Conservation (phyloP, 2,888 invertebrate genomes). For the Brachynemurus nebulosus region DNA sequence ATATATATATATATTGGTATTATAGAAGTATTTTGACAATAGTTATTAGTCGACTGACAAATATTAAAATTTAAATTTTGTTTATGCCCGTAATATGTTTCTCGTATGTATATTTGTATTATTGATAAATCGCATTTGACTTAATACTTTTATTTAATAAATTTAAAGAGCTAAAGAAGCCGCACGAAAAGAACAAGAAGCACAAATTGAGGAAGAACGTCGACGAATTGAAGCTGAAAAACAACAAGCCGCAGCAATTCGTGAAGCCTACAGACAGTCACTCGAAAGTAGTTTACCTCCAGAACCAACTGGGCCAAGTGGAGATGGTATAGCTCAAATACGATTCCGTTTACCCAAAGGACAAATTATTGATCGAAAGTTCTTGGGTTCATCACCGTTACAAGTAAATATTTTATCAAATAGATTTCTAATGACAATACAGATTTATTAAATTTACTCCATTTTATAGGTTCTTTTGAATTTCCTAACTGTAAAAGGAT, state of each 20-base stretch:
- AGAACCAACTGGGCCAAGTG: slow-evolving; percentile 47
- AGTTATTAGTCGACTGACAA: too few relatives aligned
- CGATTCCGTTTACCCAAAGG: slow-evolving; percentile 72
- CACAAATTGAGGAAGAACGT: slow-evolving; percentile 55
- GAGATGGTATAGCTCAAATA: slow-evolving; percentile 53
- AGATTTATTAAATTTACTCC: slow-evolving; percentile 3
- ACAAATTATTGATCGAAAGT: slow-evolving; percentile 62
- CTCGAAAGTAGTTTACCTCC: slow-evolving; percentile 56
- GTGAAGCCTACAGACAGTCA: slow-evolving; percentile 49
- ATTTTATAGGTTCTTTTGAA: slow-evolving; percentile 60
- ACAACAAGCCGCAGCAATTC: slow-evolving; percentile 55
- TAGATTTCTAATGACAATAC: neutral
- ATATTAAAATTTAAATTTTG: too few relatives aligned
- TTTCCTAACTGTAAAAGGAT: slow-evolving; percentile 80
- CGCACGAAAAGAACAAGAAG: slow-evolving; percentile 61
- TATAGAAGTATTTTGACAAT: too few relatives aligned
- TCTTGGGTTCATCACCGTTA: slow-evolving; percentile 43
- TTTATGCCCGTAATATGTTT: too few relatives aligned
- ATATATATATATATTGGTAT: too few relatives aligned
- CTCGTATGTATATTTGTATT: slow-evolving; percentile 3
- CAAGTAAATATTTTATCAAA: slow-evolving; percentile 37
- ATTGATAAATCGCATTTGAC: neutral
- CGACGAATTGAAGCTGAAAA: slow-evolving; percentile 62
- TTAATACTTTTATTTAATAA: neutral
- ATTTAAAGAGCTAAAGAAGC: slow-evolving; percentile 69